Percentiles rank a stretch among this genome's conserved stretches.
Conservation (phyloP, 1,140 invertebrate species). For the Drosophila chauvacae region DNA sequence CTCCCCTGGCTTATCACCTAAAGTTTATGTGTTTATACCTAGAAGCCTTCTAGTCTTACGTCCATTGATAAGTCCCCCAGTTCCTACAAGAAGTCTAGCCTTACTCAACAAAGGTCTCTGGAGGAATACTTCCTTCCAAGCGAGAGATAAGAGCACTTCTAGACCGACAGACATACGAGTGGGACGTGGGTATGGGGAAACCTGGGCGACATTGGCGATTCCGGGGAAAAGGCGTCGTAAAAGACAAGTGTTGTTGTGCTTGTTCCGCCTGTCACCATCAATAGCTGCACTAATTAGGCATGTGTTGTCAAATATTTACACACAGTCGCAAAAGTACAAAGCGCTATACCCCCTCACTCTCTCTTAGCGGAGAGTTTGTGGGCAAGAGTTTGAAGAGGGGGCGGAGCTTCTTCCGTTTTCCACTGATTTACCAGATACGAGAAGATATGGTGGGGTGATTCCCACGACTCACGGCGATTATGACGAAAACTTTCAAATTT, state of each 20-base stretch:
- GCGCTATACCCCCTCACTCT: constrained; percentile 35
- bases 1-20: not conserved
- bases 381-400: not conserved
- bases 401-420: constrained; percentile 71
- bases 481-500: constrained; percentile 71
- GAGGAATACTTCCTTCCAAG: constrained; percentile 49
- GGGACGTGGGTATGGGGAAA: constrained; percentile 14
- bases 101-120: constrained; percentile 55
- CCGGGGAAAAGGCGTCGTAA: constrained; percentile 74
- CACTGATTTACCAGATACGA: constrained; percentile 58
- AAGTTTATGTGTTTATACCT: constrained; percentile 20
- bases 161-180: not conserved
- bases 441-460: constrained; percentile 47
- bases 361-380: not conserved
- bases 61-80: constrained; percentile 55
- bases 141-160: constrained; percentile 38
- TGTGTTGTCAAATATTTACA: constrained; percentile 83
- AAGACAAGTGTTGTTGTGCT: constrained; percentile 65
- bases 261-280: constrained; percentile 78
- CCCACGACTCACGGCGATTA: constrained; percentile 72
- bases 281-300: constrained; percentile 84
- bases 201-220: constrained; percentile 41
- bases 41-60: constrained; percentile 51
- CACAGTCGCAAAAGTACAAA: constrained; percentile 80
- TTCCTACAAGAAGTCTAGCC: constrained; percentile 35